These are phyloP conservation scores for Heteromyza rotundicornis DNA, from an alignment of 2,888 invertebrate genomes.

Conservation along the genomic window DNA sequence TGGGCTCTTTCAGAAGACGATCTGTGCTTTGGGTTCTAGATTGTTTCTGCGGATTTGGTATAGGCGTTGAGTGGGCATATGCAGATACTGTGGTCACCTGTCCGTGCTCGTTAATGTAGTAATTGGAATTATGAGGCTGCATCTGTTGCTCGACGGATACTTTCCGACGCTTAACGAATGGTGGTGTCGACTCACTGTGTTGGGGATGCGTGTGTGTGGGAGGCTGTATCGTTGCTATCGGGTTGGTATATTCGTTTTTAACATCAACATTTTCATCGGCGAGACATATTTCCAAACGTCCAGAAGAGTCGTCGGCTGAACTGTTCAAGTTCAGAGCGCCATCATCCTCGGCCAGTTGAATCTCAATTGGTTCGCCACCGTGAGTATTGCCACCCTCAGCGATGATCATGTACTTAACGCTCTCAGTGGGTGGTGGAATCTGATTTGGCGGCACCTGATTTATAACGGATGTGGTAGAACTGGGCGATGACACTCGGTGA, in stretches of 20 bases:
- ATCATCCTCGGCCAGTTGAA: conserved; percentile 46
- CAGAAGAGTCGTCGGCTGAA: conserved; percentile 51
- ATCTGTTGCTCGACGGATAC: no score
- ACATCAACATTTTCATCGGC: conserved; percentile 32
- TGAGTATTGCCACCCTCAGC: conserved; percentile 36
- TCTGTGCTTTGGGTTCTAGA: no score
- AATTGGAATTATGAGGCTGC: no score
- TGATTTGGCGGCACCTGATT: conserved; percentile 23
- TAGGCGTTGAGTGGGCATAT: not conserved
- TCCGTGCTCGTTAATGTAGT: conserved; percentile 12
- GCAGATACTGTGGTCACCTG: not conserved
- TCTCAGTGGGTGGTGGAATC: conserved; percentile 26
- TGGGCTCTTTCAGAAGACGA: no score
- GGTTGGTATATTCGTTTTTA: conserved; percentile 28
- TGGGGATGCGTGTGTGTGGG: no score
- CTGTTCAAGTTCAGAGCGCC: conserved; percentile 44
- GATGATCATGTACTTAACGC: conserved; percentile 49
- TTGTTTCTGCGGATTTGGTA: no score
- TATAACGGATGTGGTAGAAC: conserved; percentile 17
- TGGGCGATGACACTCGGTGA: not conserved
- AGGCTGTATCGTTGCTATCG: no score
- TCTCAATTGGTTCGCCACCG: conserved; percentile 45
- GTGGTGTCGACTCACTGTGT: no score
- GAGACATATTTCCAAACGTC: conserved; percentile 51
- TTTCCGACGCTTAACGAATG: no score